Evolutionary conservation across 1,140 invertebrate genomes (phyloP), one percentile per base, ranked within the genome.

Genomic region (Ruditapes philippinarum): DNA sequence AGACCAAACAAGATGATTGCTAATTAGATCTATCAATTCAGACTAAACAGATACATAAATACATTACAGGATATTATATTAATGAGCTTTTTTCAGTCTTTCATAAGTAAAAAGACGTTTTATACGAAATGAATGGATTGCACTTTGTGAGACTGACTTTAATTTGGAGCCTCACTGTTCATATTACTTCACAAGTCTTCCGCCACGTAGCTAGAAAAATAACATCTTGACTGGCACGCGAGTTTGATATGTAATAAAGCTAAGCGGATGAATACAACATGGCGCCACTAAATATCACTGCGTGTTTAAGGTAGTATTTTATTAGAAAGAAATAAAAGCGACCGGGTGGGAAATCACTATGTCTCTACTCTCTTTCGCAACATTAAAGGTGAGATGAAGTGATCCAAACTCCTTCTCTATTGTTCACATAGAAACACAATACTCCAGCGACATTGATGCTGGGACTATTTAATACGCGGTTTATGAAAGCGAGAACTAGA

Each of bases 321-420:
- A 73, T 73, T 84, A 70, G 49, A 42, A 25, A 70, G 68, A 19
- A 84, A 73, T 38, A 84, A 68, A 54, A n/a, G 45, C n/a, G 82
- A 70, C 42, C 60, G 65, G 62, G 62, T 73, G 45, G 68, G 62
- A 73, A 70, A 78, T 78, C 38, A 28, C 82, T 33, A 54, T 54
- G 28, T 38, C 82, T 65, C 28, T 73, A 57, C 31, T 84, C 82
- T 25, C 33, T 84, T 36, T 70, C 82, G 65, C 82, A 84, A 84
- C 82, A 84, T 84, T 84, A 84, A 84, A 84, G 82, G 68, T 73
- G 73, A 84, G 65, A 70, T 33, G 40, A 45, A 73, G 82, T 84
- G 68, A 70, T 70, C 60, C 62, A 84, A 51, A 65, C 51, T 73
- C 38, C 33, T 82, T 62, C 33, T 40, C 82, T 54, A 84, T 84